phyloP scores from a whole-genome alignment of 2,888 invertebrate species.

The Amaurobius ferox region DNA sequence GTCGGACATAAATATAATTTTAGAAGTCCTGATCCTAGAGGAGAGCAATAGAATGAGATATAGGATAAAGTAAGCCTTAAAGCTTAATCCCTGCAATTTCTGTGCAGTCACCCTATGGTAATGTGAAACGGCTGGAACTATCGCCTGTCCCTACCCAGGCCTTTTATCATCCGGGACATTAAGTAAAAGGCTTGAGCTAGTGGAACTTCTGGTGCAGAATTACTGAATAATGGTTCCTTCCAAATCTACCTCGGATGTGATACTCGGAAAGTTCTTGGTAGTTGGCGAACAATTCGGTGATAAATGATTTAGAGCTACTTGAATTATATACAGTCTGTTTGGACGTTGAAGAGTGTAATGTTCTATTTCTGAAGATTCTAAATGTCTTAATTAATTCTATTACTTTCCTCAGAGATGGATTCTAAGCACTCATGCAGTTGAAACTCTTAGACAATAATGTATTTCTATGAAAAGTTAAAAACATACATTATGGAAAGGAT shows the following conservation, averaged over 20 bases:
- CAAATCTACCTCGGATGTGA: constrained; percentile 2
- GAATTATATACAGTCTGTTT: too few species aligned
- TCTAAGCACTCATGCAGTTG: too few species aligned
- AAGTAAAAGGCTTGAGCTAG: constrained; percentile 56
- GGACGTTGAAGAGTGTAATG: too few species aligned
- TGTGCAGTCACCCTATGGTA: constrained; percentile 69
- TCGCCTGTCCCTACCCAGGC: constrained; percentile 37
- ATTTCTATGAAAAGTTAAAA: too few species aligned
- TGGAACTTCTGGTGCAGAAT: constrained; percentile 13
- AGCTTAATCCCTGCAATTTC: constrained; percentile 34
- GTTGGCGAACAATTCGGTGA: background rate
- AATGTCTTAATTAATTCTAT: too few species aligned
- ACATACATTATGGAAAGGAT: too few species aligned
- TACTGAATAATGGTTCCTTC: background rate
- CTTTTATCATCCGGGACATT: constrained; percentile 71
- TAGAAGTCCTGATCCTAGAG: background rate
- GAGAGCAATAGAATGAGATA: constrained; percentile 9
- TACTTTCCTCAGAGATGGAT: too few species aligned
- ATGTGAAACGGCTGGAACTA: constrained; percentile 46
- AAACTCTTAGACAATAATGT: too few species aligned
- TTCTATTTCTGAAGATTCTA: too few species aligned
- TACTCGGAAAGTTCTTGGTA: constrained; percentile 8
- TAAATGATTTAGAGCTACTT: background rate
- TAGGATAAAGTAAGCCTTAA: constrained; percentile 1
- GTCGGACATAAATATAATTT: constrained; percentile 9